phyloP scores from a whole-genome alignment of 2,797 vertebrate genomes.

The Pachyuromys duprasi region DNA sequence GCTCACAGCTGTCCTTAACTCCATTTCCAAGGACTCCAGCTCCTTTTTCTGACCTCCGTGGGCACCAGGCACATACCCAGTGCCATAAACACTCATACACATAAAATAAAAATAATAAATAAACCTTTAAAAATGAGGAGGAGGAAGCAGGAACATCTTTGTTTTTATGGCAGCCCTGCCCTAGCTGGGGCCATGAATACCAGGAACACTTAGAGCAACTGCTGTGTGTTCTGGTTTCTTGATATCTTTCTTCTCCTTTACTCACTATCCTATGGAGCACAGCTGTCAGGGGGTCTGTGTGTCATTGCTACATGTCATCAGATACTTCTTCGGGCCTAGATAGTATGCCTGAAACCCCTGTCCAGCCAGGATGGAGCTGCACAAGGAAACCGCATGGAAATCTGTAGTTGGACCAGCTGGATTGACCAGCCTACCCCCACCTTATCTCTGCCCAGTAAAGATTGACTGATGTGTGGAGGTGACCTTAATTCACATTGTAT shows the following conservation, averaged over 20 bases:
- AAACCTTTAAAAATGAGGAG: background rate
- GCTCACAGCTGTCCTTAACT: background rate
- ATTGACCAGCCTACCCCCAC: background rate
- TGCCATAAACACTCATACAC: background rate
- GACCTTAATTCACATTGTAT: too few species aligned
- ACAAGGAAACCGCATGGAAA: background rate
- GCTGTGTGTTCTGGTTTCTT: background rate
- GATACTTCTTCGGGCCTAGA: background rate
- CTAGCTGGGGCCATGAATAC: background rate
- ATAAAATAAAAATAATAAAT: background rate
- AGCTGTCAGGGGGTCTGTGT: background rate
- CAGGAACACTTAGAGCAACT: background rate
- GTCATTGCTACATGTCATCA: background rate
- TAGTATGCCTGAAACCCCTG: background rate
- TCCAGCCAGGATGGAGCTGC: background rate
- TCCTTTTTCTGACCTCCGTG: background rate
- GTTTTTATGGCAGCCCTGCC: background rate
- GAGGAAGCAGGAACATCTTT: background rate
- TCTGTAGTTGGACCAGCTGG: background rate
- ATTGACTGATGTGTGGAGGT: background rate
- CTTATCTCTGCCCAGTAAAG: background rate
- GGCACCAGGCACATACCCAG: background rate
- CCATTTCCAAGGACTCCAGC: background rate
- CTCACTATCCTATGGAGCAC: background rate
- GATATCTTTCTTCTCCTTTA: background rate